Percentiles rank a stretch among this genome's conserved stretches.
These are phyloP conservation scores for Trachymyrmex cornetzi DNA, from an alignment of 1,140 invertebrate species.

Conservation along the genomic window DNA sequence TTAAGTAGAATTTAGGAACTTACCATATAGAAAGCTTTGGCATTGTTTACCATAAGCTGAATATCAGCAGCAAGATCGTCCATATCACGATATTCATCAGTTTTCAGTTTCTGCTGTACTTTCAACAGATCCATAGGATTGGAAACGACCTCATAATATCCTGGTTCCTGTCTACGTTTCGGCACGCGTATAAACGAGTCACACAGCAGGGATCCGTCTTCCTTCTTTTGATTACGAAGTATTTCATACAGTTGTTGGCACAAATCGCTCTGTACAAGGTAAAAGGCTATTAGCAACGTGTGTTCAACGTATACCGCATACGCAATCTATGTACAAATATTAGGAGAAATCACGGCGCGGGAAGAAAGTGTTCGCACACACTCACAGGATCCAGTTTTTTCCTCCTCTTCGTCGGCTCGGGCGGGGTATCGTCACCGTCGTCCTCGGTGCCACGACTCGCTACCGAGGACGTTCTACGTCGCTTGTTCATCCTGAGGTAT, in stretches of 20 bases:
- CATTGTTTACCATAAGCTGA: constrained; percentile 95
- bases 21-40: constrained; percentile 97
- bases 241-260: constrained; percentile 97
- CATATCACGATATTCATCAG: constrained; percentile 96
- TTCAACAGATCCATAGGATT: constrained; percentile 97
- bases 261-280: constrained; percentile 90
- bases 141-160: constrained; percentile 96
- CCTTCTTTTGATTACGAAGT: constrained; percentile 96
- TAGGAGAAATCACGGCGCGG: too few species aligned
- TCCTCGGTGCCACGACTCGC: constrained; percentile 90
- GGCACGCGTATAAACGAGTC: constrained; percentile 98
- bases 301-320: not conserved
- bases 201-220: constrained; percentile 96
- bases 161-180: constrained; percentile 95
- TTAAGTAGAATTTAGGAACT: not conserved
- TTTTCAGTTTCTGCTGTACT: constrained; percentile 98
- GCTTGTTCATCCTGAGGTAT: constrained; percentile 88
- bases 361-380: not conserved
- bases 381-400: constrained; percentile 88
- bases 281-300: not conserved
- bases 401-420: constrained; percentile 85
- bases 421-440: constrained; percentile 86
- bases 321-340: not conserved
- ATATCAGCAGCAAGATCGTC: constrained; percentile 95
- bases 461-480: constrained; percentile 90